A percentile compares a stretch with the other conserved stretches of the same genome.
These are phyloP conservation scores for Phylloscopus trochiloides DNA, from an alignment of 2,113 vertebrate genomes.

Conservation along the genomic window DNA sequence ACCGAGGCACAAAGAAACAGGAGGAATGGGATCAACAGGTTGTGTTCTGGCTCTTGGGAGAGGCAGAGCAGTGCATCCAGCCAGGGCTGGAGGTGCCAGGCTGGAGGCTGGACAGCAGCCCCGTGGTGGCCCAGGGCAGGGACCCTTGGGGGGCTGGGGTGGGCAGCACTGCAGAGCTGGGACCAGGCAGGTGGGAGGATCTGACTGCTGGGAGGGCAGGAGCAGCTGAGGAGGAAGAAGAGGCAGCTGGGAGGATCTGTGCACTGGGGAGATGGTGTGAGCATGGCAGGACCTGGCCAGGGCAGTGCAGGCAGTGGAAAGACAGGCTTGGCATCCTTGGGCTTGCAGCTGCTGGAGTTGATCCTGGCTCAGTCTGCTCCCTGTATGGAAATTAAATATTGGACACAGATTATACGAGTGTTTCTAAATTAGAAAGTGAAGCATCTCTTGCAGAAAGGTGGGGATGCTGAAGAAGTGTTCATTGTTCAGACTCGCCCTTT, in stretches of 20 bases:
- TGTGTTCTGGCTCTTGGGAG: not conserved
- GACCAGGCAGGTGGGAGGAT: not conserved
- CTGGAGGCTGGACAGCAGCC: not conserved
- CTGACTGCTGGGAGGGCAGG: not conserved
- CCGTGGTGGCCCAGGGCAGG: rapidly evolving
- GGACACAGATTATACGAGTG: not conserved
- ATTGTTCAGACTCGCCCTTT: not conserved
- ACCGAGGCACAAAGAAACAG: conserved; percentile 22
- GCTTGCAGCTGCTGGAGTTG: not conserved
- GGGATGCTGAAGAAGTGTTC: not conserved
- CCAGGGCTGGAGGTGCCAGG: not conserved
- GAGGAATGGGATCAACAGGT: conserved; percentile 20
- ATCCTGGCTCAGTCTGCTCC: not conserved
- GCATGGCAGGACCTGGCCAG: rapidly evolving
- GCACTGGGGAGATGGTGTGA: not conserved
- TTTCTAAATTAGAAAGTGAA: not conserved
- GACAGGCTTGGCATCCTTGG: not conserved
- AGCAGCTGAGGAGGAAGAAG: not conserved
- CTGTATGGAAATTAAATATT: not conserved
- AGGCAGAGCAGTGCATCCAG: not conserved
- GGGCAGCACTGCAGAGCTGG: not conserved
- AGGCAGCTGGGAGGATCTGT: rapidly evolving
- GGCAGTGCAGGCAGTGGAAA: not conserved
- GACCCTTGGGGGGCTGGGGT: rapidly evolving
- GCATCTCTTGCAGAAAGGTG: not conserved